Conservation (phyloP, 2,888 invertebrate species). For the Dynastes grantii region DNA sequence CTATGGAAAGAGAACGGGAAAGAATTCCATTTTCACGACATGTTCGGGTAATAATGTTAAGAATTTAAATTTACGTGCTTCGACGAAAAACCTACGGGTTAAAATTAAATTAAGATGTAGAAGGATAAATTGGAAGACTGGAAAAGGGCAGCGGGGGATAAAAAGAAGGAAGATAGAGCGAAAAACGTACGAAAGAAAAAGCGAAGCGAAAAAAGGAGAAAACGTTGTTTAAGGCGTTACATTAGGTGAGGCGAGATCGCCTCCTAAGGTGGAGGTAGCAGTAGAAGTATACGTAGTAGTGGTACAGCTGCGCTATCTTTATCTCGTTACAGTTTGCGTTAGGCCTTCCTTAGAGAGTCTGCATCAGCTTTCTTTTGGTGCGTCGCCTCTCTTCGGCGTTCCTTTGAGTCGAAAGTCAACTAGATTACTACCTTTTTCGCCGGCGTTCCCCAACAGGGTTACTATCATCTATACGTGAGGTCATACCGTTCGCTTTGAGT, state of each 20-base stretch:
- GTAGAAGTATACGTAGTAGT: not conserved
- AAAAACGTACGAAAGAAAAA: not conserved
- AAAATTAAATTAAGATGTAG: constrained; percentile 46
- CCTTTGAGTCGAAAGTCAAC: constrained; percentile 53
- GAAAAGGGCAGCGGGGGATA: not conserved
- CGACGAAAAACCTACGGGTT: constrained; percentile 30
- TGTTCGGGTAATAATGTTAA: constrained; percentile 40
- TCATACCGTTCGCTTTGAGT: constrained; percentile 31
- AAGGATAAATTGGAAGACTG: constrained; percentile 37
- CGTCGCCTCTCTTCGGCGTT: constrained; percentile 34
- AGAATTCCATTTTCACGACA: constrained; percentile 44
- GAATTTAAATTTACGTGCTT: constrained; percentile 44
- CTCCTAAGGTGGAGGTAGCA: constrained; percentile 14
- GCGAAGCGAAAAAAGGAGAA: constrained; percentile 16
- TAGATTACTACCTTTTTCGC: constrained; percentile 53
- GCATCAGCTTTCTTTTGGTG: constrained; percentile 52
- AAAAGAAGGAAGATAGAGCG: not conserved
- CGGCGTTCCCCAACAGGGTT: constrained; percentile 49
- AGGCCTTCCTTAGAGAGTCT: constrained; percentile 50
- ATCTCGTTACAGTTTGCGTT: constrained; percentile 52
- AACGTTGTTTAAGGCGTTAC: constrained; percentile 34
- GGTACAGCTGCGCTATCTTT: constrained; percentile 51
- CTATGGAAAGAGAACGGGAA: not conserved
- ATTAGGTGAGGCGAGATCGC: constrained; percentile 26
- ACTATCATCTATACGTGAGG: constrained; percentile 53